These are phyloP conservation scores for Dermatophagoides farinae DNA, from an alignment of 1,140 invertebrate species.

Conservation along the genomic window DNA sequence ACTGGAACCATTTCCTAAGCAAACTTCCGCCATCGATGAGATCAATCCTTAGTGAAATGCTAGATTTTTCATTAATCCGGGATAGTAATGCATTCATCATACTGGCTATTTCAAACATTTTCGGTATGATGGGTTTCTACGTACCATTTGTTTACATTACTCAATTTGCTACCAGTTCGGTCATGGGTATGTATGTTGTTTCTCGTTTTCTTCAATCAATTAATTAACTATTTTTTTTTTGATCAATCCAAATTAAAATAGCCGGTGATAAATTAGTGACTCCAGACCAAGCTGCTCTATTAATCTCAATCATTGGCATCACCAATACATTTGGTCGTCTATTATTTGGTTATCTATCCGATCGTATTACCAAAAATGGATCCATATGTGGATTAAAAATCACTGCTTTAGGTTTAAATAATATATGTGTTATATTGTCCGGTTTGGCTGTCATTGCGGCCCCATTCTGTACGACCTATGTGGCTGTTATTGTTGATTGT, in stretches of 20 bases:
- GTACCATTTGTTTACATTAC: slow-evolving; percentile 80
- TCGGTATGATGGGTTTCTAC: slow-evolving; percentile 81
- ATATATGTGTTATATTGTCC: slow-evolving; percentile 69
- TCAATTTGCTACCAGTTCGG: slow-evolving; percentile 45
- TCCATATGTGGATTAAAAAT: slow-evolving; percentile 30
- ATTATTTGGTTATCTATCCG: slow-evolving; percentile 32
- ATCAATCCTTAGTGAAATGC: slow-evolving; percentile 44
- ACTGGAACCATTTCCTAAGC: neutral
- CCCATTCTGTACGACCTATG: slow-evolving; percentile 59
- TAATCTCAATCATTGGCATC: slow-evolving; percentile 56
- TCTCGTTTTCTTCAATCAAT: neutral
- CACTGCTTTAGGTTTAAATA: slow-evolving; percentile 77
- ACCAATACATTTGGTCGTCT: slow-evolving; percentile 34
- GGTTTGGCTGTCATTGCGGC: slow-evolving; percentile 62
- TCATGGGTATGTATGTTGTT: slow-evolving; percentile 13
- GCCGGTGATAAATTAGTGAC: slow-evolving; percentile 4
- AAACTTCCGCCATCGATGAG: slow-evolving; percentile 17
- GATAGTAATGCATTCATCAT: slow-evolving; percentile 67
- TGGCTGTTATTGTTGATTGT: slow-evolving; percentile 54
- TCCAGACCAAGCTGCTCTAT: slow-evolving; percentile 49
- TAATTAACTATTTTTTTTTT: neutral
- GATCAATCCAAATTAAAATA: slow-evolving; percentile 2
- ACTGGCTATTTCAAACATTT: slow-evolving; percentile 79
- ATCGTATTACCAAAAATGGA: slow-evolving; percentile 21
- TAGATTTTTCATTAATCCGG: slow-evolving; percentile 70